Evolutionary conservation across 2,888 invertebrate genomes (phyloP).

Genomic region (Rhaphigaster nebulosa): DNA sequence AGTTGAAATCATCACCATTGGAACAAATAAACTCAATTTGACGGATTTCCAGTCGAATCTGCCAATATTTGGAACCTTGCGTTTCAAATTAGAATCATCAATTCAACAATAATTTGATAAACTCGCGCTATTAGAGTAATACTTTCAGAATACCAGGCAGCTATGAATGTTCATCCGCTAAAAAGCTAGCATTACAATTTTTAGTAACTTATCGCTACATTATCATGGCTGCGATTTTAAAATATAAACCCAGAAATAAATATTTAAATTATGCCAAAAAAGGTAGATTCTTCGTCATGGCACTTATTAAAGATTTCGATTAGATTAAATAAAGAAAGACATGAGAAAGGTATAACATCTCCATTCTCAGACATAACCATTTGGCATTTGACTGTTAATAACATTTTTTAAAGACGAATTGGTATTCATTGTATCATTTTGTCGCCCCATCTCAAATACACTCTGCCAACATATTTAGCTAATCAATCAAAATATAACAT

Average conservation of each 20-base stretch:
- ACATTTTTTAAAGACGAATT: no score
- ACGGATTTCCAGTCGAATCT: background rate
- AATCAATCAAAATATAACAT: no score
- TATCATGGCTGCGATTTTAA: no score
- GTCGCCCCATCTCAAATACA: no score
- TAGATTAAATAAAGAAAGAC: no score
- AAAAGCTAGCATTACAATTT: no score
- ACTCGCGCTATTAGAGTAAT: background rate
- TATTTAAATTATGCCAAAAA: background rate
- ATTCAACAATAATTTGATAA: background rate
- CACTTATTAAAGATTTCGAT: background rate
- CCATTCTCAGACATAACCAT: background rate
- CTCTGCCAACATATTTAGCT: no score
- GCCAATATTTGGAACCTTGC: background rate
- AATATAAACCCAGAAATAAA: no score
- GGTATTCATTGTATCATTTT: no score
- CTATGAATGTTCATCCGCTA: no score
- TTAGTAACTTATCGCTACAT: no score
- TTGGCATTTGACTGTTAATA: background rate
- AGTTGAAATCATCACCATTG: background rate
- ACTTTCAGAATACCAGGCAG: no score
- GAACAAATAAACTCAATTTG: background rate
- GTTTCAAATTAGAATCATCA: background rate
- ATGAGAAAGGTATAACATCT: background rate
- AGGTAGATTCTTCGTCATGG: background rate